Evolutionary conservation across 2,797 vertebrate species (phyloP).

Genomic region (Lithobates sylvaticus): DNA sequence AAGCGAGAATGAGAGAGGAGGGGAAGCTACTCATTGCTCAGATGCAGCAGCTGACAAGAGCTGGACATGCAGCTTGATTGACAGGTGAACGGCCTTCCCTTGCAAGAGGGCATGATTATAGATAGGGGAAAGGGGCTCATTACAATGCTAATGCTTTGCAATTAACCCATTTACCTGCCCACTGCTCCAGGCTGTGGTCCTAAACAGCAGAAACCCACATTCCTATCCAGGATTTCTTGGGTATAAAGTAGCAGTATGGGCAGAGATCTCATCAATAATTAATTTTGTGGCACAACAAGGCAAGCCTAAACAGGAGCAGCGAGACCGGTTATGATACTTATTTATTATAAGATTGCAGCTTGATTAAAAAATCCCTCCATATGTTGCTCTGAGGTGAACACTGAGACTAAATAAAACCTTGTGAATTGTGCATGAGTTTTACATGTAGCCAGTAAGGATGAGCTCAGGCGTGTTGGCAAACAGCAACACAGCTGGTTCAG

Average conservation of each 20-base stretch:
- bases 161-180: slow-evolving; percentile 10
- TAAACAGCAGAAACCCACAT: not conserved
- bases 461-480: too few relatives aligned
- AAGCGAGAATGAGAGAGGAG: slow-evolving; percentile 76
- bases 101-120: not conserved
- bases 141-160: slow-evolving; percentile 15
- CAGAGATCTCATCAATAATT: too few relatives aligned
- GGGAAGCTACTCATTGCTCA: slow-evolving; percentile 66
- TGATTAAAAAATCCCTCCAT: too few relatives aligned
- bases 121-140: slow-evolving; percentile 3
- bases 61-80: slow-evolving; percentile 67
- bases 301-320: too few relatives aligned
- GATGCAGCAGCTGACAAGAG: slow-evolving; percentile 69
- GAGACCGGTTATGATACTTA: too few relatives aligned
- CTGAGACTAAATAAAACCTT: too few relatives aligned
- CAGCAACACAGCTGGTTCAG: too few relatives aligned
- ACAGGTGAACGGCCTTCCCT: not conserved
- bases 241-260: not conserved
- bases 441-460: too few relatives aligned
- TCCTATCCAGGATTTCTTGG: not conserved
- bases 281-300: too few relatives aligned
- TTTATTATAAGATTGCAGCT: too few relatives aligned
- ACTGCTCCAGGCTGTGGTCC: not conserved
- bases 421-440: too few relatives aligned
- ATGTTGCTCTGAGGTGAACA: too few relatives aligned